Evolutionary conservation across 2,888 invertebrate species (phyloP).

Genomic region (Drepanosiphum platanoidis): DNA sequence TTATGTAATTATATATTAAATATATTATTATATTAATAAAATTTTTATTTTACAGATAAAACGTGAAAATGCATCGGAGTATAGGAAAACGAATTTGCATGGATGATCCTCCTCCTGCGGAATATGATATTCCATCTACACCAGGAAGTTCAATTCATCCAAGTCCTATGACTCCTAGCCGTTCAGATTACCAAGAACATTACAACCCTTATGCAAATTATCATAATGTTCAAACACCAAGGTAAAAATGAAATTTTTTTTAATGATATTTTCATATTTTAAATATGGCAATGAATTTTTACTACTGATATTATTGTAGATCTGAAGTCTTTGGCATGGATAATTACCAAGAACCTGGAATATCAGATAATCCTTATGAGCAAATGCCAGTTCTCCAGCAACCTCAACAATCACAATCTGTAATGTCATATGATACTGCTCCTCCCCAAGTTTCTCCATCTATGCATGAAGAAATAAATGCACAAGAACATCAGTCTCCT

Average conservation of each 20-base stretch:
- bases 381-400: conserved; percentile 59
- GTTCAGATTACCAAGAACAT: conserved; percentile 69
- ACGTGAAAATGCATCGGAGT: conserved; percentile 76
- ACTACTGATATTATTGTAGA: conserved; percentile 58
- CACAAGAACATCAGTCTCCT: conserved; percentile 57
- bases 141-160: conserved; percentile 66
- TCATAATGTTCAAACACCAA: conserved; percentile 68
- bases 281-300: too few species aligned
- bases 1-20: conserved; percentile 3
- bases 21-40: too few species aligned
- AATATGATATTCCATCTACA: conserved; percentile 74
- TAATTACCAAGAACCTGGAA: conserved; percentile 58
- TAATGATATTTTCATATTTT: too few species aligned
- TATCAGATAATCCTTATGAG: conserved; percentile 54
- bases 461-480: conserved; percentile 58
- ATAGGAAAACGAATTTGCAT: conserved; percentile 87
- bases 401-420: conserved; percentile 48
- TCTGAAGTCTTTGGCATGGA: conserved; percentile 64
- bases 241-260: conserved; percentile 66
- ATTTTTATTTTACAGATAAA: conserved; percentile 35
- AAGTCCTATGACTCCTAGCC: conserved; percentile 71
- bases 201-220: conserved; percentile 68
- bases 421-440: conserved; percentile 50
- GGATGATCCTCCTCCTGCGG: conserved; percentile 87
- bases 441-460: conserved; percentile 57